These are phyloP conservation scores for Gallinago solitaria DNA, from an alignment of 2,797 vertebrate genomes.

Conservation along the genomic window DNA sequence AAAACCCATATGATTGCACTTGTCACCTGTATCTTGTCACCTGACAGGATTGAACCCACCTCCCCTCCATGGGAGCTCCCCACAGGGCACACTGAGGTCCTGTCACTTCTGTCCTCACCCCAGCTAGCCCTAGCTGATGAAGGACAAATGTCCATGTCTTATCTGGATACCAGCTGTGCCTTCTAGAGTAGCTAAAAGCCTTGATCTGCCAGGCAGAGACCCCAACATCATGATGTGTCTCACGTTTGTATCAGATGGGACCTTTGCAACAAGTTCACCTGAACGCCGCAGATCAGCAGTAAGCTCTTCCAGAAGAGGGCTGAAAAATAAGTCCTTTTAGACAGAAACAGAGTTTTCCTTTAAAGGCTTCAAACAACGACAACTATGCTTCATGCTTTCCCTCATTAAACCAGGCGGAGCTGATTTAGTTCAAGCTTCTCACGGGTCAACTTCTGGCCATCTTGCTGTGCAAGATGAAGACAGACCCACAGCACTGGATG, in stretches of 20 bases:
- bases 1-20: not conserved
- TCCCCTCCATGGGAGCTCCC: not conserved
- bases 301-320: not conserved
- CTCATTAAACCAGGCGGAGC: not conserved
- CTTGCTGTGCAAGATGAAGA: not conserved
- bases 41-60: not conserved
- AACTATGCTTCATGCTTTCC: not conserved
- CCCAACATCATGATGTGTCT: not conserved
- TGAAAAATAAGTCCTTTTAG: not conserved
- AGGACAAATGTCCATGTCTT: not conserved
- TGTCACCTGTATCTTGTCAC: not conserved
- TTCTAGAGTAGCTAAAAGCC: not conserved
- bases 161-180: not conserved
- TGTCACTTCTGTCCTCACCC: not conserved
- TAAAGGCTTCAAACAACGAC: not conserved
- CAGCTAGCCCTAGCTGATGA: not conserved
- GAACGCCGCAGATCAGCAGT: not conserved
- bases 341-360: not conserved
- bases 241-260: fast-evolving
- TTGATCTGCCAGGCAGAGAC: not conserved
- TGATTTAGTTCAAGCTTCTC: not conserved
- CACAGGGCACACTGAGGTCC: not conserved
- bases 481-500: not conserved
- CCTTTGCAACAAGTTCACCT: not conserved
- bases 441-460: not conserved